Evolutionary conservation across 2,797 vertebrate genomes (phyloP).

Genomic region (Myotis findleyi): DNA sequence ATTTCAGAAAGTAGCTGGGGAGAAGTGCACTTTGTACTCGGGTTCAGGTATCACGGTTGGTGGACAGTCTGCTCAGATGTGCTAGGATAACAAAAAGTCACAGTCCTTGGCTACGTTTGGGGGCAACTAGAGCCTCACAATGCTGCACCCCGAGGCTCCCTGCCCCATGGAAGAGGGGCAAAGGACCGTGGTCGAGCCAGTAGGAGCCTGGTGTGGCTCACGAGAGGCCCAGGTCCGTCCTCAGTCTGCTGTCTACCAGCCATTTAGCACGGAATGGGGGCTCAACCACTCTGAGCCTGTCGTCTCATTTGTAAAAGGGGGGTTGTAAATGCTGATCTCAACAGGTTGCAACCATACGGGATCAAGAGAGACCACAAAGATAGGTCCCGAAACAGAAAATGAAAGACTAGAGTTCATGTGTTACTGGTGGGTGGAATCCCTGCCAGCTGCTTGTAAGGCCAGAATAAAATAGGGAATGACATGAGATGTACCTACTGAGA

Average conservation of each 20-base stretch:
- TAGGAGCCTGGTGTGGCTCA: background rate
- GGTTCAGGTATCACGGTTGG: background rate
- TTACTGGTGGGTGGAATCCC: background rate
- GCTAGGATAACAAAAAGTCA: background rate
- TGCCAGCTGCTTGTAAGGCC: no score
- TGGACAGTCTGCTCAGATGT: no score
- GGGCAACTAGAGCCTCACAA: background rate
- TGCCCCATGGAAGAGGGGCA: fast-evolving
- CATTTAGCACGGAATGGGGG: background rate
- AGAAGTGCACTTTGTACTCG: background rate
- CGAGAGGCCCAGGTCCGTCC: background rate
- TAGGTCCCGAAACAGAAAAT: background rate
- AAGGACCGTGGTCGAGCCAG: background rate
- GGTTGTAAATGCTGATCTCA: background rate
- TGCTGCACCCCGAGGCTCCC: no score
- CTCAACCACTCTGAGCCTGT: background rate
- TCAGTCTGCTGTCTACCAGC: background rate
- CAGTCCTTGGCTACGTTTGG: background rate
- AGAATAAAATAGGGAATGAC: background rate
- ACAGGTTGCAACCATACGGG: background rate
- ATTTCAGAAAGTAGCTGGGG: constrained; percentile 11
- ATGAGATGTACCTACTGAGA: no score
- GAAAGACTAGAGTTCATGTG: fast-evolving
- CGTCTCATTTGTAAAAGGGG: fast-evolving
- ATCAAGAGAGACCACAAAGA: background rate